These are phyloP conservation scores for Anastrepha ludens DNA, from an alignment of 1,140 invertebrate species.

Conservation along the genomic window DNA sequence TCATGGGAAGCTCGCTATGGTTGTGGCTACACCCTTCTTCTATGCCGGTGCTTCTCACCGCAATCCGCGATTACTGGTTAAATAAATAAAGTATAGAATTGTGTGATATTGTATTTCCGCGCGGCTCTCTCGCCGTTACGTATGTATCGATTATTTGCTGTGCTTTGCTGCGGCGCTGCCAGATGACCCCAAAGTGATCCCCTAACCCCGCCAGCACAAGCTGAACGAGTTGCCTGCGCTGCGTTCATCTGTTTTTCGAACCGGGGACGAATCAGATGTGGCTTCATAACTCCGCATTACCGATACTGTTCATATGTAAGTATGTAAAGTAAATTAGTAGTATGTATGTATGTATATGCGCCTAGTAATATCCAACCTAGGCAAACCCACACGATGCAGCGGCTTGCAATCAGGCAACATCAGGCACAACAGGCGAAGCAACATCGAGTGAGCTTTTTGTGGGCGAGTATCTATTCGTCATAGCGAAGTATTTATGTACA, in stretches of 20 bases:
- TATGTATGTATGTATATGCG: neutral
- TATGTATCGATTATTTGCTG: too few relatives aligned
- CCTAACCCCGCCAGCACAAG: neutral
- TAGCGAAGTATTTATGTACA: neutral
- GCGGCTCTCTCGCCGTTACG: too few relatives aligned
- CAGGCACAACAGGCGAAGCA: neutral
- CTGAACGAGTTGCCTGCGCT: neutral
- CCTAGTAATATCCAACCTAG: neutral
- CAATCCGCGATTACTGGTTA: neutral
- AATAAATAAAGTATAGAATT: neutral
- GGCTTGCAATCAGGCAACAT: neutral
- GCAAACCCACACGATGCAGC: neutral
- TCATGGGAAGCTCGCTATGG: neutral
- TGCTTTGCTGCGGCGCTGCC: neutral
- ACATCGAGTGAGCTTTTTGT: neutral
- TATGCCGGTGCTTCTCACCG: neutral
- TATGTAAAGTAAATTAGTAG: neutral
- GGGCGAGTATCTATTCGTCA: conserved; percentile 32
- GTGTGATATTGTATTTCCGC: too few relatives aligned
- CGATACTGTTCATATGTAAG: neutral
- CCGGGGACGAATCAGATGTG: neutral
- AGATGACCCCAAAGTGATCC: neutral
- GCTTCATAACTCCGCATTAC: conserved; percentile 27
- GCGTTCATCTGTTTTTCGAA: neutral
- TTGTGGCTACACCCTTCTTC: neutral